These are phyloP conservation scores for Epinephelus cyanopodus DNA, from an alignment of 2,113 vertebrate species.

Conservation along the genomic window DNA sequence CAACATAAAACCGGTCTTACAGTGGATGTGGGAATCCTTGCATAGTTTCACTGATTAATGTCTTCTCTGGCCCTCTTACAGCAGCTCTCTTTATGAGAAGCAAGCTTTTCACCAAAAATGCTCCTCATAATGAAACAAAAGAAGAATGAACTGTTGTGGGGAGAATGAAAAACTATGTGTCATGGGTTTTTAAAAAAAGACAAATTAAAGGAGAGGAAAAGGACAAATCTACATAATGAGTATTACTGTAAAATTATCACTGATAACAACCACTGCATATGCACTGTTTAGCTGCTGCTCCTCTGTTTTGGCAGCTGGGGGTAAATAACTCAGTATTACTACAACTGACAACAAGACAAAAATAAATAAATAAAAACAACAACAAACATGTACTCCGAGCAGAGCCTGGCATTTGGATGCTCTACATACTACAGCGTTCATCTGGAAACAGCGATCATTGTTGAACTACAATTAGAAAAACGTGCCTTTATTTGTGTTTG, in stretches of 20 bases:
- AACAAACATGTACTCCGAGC: constrained; percentile 20
- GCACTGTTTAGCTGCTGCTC: not conserved
- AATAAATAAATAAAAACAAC: constrained; percentile 19
- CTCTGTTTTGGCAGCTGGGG: constrained; percentile 9
- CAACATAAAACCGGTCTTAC: constrained; percentile 41
- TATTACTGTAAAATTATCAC: constrained; percentile 20
- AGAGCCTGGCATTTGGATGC: constrained; percentile 33
- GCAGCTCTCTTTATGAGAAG: constrained; percentile 30
- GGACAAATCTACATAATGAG: constrained; percentile 1
- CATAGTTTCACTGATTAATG: constrained; percentile 47
- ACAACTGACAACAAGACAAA: constrained; percentile 21
- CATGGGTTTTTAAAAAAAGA: not conserved
- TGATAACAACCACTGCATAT: constrained; percentile 1
- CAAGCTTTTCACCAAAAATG: constrained; percentile 8
- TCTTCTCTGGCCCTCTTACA: constrained; percentile 10
- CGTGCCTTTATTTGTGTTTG: not conserved
- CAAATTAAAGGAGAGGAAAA: not conserved
- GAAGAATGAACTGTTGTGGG: not conserved
- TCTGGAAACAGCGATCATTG: constrained; percentile 10
- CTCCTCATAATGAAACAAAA: constrained; percentile 11
- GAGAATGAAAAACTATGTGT: not conserved
- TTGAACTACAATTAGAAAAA: constrained; percentile 9
- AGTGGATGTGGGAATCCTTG: constrained; percentile 42
- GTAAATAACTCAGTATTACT: constrained; percentile 29
- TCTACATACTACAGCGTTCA: constrained; percentile 27